Evolutionary conservation across 1,140 invertebrate species (phyloP).

Genomic region (Drosophila littoralis): DNA sequence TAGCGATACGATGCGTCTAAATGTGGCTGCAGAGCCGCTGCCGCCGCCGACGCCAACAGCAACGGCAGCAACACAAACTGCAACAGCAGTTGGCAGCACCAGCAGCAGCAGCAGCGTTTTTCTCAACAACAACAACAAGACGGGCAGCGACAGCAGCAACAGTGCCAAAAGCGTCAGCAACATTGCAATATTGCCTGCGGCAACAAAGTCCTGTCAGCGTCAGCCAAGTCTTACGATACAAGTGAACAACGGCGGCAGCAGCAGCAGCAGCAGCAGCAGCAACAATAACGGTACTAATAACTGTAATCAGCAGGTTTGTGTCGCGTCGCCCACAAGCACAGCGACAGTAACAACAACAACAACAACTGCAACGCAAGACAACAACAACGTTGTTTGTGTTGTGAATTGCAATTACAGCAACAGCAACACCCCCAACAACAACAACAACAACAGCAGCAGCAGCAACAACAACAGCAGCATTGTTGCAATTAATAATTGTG

Average conservation of each 20-base stretch:
- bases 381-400: constrained; percentile 44
- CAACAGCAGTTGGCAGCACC: constrained; percentile 41
- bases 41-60: constrained; percentile 6
- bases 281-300: constrained; percentile 60
- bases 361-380: constrained; percentile 46
- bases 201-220: constrained; percentile 69
- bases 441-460: constrained; percentile 1
- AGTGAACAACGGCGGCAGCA: constrained; percentile 59
- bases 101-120: constrained; percentile 17
- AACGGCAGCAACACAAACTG: constrained; percentile 34
- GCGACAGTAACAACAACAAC: constrained; percentile 50
- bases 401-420: constrained; percentile 57
- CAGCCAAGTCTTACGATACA: constrained; percentile 81
- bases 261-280: constrained; percentile 3
- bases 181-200: constrained; percentile 54
- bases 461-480: constrained; percentile 56
- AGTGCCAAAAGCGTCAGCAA: constrained; percentile 51
- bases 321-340: constrained; percentile 58
- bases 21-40: constrained; percentile 65
- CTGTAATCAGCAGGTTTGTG: constrained; percentile 56
- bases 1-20: constrained; percentile 63
- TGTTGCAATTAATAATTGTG: constrained; percentile 67
- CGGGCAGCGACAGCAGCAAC: constrained; percentile 57
- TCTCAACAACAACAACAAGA: constrained; percentile 20
- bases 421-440: constrained; percentile 17